Conservation (phyloP, 2,888 invertebrate species). For the Rugalucina vietnamica region DNA sequence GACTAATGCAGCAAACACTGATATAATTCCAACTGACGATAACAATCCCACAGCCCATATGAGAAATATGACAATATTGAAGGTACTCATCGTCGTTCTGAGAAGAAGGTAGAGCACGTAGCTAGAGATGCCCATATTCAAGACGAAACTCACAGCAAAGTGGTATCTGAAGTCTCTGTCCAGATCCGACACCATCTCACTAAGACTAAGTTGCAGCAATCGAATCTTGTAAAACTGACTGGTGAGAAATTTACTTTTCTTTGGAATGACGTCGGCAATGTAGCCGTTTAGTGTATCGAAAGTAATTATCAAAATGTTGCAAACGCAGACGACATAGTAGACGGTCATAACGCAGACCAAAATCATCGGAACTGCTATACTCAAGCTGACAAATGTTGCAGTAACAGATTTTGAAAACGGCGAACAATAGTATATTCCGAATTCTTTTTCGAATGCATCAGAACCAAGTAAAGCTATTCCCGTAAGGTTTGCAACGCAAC, state of each 20-base stretch:
- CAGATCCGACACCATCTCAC: background rate
- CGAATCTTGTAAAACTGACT: background rate
- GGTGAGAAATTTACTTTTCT: background rate
- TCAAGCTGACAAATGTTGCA: background rate
- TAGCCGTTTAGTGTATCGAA: background rate
- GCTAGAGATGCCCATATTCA: background rate
- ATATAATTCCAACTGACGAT: background rate
- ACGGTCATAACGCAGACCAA: background rate
- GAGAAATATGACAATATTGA: background rate
- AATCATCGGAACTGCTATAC: background rate
- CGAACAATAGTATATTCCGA: background rate
- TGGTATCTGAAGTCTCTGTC: background rate
- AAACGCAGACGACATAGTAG: background rate
- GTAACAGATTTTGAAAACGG: background rate
- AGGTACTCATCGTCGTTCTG: background rate
- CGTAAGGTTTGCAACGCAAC: too few relatives aligned
- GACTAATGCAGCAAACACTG: background rate
- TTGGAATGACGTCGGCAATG: background rate
- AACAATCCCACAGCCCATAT: background rate
- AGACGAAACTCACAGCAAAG: background rate
- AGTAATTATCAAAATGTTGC: background rate
- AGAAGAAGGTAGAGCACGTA: background rate
- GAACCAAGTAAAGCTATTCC: background rate
- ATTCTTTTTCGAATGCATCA: background rate
- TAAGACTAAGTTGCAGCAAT: background rate